Conservation (phyloP, 2,113 vertebrate genomes). For the Peromyscus polionotus region DNA sequence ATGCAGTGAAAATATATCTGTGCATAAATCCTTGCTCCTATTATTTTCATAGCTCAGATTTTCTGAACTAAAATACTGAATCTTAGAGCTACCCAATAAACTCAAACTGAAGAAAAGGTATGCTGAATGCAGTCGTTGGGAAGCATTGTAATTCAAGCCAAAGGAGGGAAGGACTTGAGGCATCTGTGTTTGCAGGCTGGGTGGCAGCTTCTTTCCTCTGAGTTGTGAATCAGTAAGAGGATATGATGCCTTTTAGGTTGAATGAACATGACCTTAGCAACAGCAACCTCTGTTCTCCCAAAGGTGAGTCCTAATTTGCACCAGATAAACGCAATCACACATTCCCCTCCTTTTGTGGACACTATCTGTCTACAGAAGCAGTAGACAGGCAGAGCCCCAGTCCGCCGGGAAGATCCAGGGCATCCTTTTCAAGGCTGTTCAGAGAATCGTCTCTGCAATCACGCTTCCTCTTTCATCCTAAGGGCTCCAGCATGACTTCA, state of each 20-base stretch:
- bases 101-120: not conserved
- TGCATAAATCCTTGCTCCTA: not conserved
- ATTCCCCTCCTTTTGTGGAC: constrained; percentile 31
- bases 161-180: not conserved
- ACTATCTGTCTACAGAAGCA: not conserved
- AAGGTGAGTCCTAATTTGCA: constrained; percentile 41
- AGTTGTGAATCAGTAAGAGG: constrained; percentile 34
- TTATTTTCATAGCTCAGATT: not conserved
- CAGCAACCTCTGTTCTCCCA: not conserved
- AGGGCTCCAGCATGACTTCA: not conserved
- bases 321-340: not conserved
- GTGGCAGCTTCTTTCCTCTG: not conserved
- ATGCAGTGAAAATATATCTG: not conserved
- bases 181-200: not conserved
- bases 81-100: not conserved
- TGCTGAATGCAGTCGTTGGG: not conserved
- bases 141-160: constrained; percentile 34
- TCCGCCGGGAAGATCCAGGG: not conserved
- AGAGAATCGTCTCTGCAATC: not conserved
- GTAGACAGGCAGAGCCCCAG: not conserved
- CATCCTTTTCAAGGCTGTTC: not conserved
- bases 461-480: not conserved
- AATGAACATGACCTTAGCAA: constrained; percentile 1
- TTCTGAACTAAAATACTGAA: not conserved
- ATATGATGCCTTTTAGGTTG: not conserved